phyloP scores from a whole-genome alignment of 2,888 invertebrate species.

The Phlogophora meticulosa region DNA sequence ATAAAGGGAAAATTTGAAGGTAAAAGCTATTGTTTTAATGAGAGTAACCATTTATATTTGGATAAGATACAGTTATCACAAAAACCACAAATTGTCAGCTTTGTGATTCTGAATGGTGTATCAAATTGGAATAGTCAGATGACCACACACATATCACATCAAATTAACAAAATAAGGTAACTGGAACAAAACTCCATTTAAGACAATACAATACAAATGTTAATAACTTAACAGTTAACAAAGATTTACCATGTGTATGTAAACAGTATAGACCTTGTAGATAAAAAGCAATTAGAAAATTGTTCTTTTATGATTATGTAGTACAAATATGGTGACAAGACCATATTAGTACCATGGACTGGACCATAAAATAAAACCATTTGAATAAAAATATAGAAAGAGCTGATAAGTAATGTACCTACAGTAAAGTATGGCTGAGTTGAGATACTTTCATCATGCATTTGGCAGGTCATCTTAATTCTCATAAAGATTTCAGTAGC shows the following conservation, averaged over 20 bases:
- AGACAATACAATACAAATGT: constrained; percentile 6
- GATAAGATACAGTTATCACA: constrained; percentile 10
- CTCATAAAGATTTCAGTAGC: constrained; percentile 59
- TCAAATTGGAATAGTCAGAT: constrained; percentile 13
- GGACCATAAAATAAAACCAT: constrained; percentile 8
- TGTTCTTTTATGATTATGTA: constrained; percentile 13
- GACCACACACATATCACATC: constrained; percentile 18
- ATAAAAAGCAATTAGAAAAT: constrained; percentile 22
- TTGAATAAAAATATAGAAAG: constrained; percentile 11
- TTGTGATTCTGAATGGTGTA: background rate
- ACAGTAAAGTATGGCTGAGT: constrained; percentile 20
- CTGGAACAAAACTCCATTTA: background rate
- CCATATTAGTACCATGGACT: constrained; percentile 14
- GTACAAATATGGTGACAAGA: background rate
- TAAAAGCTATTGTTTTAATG: constrained; percentile 24
- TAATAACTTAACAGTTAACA: constrained; percentile 13
- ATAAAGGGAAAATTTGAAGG: constrained; percentile 12
- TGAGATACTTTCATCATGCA: constrained; percentile 52
- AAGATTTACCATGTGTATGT: constrained; percentile 23
- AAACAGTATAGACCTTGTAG: constrained; percentile 16
- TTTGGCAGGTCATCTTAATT: constrained; percentile 48
- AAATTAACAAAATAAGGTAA: constrained; percentile 19
- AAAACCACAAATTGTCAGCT: constrained; percentile 22
- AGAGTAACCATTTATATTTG: constrained; percentile 2
- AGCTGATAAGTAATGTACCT: constrained; percentile 19